Percentiles rank a stretch among this genome's conserved stretches.
Conservation (phyloP, 37 sponge, comb jelly and placozoan genomes). For the Aplysina aerophoba region DNA sequence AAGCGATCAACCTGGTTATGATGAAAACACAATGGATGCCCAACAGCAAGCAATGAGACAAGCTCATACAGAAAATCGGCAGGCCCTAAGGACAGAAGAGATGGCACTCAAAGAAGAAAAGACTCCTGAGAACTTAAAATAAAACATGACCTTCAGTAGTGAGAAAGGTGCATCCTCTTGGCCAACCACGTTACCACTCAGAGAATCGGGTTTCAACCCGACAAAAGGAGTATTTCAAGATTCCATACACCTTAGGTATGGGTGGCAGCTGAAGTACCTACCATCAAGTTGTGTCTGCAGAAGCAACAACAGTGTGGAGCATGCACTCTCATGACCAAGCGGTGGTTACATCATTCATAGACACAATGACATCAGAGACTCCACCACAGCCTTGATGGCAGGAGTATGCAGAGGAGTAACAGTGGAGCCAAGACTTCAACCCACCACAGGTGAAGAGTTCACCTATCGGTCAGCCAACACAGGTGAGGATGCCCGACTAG, state of each 20-base stretch:
- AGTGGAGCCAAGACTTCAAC: neutral
- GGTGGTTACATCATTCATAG: neutral
- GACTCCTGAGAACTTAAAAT: neutral
- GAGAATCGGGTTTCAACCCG: neutral
- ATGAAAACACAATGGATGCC: neutral
- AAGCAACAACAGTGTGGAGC: slow-evolving; percentile 8
- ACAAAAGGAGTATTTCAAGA: slow-evolving; percentile 33
- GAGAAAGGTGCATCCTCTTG: slow-evolving; percentile 48
- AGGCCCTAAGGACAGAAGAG: no score
- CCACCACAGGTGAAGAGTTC: neutral
- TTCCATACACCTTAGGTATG: slow-evolving; percentile 29
- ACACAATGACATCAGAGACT: neutral
- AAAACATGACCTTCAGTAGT: neutral
- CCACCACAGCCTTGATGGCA: neutral
- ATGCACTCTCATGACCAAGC: neutral
- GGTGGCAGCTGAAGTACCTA: slow-evolving; percentile 33
- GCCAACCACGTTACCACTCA: slow-evolving; percentile 35
- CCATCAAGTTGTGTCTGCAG: slow-evolving; percentile 12
- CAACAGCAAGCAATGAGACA: no score
- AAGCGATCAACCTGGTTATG: neutral
- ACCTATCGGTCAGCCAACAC: neutral
- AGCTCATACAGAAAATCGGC: no score
- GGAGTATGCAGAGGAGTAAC: neutral
- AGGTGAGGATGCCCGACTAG: neutral
- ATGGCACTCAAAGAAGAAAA: slow-evolving; percentile 6